These are phyloP conservation scores for Apotomis capreana DNA, from an alignment of 2,888 invertebrate species.

Conservation along the genomic window DNA sequence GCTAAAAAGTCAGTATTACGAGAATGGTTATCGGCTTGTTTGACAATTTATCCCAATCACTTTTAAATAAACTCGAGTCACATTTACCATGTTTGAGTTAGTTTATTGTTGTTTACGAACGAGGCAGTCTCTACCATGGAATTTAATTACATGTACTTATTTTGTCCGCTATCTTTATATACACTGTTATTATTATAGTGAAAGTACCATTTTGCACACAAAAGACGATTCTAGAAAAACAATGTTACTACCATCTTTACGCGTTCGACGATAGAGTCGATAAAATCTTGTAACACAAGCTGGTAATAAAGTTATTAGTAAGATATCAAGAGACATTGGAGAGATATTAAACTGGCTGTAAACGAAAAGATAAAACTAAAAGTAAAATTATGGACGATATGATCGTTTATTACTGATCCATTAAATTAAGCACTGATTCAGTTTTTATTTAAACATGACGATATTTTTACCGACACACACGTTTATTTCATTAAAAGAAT, in stretches of 20 bases:
- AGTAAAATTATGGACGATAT: neutral
- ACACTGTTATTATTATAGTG: conserved; percentile 17
- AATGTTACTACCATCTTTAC: neutral
- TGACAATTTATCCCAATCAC: too few relatives aligned
- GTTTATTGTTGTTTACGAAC: neutral
- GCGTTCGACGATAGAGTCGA: conserved; percentile 2
- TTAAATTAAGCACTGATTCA: neutral
- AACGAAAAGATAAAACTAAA: conserved; percentile 2
- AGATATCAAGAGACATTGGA: conserved; percentile 13
- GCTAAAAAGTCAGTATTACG: too few relatives aligned
- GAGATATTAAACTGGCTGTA: conserved; percentile 13
- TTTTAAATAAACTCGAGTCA: too few relatives aligned
- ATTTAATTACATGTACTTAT: conserved; percentile 1
- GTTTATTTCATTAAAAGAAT: too few relatives aligned
- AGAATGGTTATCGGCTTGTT: too few relatives aligned
- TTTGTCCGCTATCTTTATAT: conserved; percentile 6
- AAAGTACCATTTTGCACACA: conserved; percentile 21
- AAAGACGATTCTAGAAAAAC: neutral
- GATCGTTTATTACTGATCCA: neutral
- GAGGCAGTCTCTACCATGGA: neutral
- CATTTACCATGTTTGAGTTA: neutral
- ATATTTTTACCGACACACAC: too few relatives aligned
- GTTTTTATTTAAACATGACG: too few relatives aligned
- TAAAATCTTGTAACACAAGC: neutral
- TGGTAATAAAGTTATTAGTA: conserved; percentile 16